Evolutionary conservation across 2,888 invertebrate genomes (phyloP).

Genomic region (Tenthredo scrophulariae): DNA sequence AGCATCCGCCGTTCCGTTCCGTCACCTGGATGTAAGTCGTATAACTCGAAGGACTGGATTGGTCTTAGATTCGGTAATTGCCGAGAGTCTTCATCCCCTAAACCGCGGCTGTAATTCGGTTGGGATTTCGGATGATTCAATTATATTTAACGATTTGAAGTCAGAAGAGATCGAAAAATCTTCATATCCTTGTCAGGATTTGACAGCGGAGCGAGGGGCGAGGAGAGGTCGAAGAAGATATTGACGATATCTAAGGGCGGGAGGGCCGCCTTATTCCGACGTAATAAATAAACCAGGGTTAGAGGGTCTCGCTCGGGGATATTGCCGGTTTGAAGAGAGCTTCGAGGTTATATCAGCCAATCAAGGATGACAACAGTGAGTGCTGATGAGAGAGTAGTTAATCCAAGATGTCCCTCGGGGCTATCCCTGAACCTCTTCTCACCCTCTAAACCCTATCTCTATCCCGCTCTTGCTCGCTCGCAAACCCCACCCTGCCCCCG

Average conservation of each 20-base stretch:
- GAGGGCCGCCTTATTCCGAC: not conserved
- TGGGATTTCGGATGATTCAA: not conserved
- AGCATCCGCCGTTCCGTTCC: not conserved
- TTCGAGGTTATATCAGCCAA: constrained; percentile 55
- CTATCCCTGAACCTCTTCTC: constrained; percentile 51
- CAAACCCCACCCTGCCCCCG: not conserved
- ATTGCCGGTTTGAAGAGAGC: constrained; percentile 46
- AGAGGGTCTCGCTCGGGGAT: constrained; percentile 7
- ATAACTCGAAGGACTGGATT: not conserved
- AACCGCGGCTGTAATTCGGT: not conserved
- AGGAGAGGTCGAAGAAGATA: not conserved
- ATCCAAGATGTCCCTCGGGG: constrained; percentile 62
- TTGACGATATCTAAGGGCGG: constrained; percentile 8
- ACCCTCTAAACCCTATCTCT: not conserved
- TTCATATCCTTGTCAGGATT: not conserved
- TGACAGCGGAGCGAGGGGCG: not conserved
- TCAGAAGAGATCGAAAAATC: not conserved
- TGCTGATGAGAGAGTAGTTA: constrained; percentile 61
- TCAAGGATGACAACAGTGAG: constrained; percentile 55
- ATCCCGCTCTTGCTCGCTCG: not conserved
- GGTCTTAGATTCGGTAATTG: not conserved
- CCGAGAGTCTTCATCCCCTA: not conserved
- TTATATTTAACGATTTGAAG: not conserved
- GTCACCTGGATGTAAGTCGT: not conserved
- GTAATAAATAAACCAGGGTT: not conserved